Conservation (phyloP, 2,888 invertebrate species). For the Nephrocerus scutellatus region DNA sequence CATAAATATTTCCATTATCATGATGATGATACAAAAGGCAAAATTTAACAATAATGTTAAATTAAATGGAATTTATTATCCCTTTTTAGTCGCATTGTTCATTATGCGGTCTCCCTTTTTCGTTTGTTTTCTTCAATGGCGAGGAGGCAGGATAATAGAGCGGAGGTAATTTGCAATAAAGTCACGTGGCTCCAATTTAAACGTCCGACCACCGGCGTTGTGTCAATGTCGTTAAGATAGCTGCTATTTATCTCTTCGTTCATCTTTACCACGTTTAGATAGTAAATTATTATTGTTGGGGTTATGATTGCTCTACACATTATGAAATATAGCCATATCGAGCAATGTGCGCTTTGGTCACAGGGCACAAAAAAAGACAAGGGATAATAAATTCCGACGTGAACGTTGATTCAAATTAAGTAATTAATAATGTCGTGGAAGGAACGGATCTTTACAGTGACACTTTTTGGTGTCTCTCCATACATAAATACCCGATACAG, state of each 20-base stretch:
- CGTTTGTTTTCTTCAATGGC: not conserved
- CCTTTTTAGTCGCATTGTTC: constrained; percentile 33
- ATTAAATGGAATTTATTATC: constrained; percentile 46
- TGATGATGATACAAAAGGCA: too few relatives aligned
- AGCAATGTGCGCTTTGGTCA: not conserved
- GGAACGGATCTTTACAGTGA: too few relatives aligned
- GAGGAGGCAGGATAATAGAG: constrained; percentile 6
- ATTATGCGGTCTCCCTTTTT: constrained; percentile 15
- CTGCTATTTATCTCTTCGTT: constrained; percentile 10
- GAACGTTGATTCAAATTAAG: constrained; percentile 38
- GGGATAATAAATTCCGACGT: constrained; percentile 11
- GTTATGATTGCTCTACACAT: constrained; percentile 2
- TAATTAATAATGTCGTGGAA: constrained; percentile 33
- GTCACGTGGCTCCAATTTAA: constrained; percentile 48
- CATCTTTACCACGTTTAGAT: constrained; percentile 21
- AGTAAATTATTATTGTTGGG: constrained; percentile 28
- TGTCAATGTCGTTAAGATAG: constrained; percentile 6
- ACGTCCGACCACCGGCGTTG: constrained; percentile 34
- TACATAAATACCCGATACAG: too few relatives aligned
- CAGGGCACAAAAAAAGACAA: constrained; percentile 7
- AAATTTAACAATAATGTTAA: constrained; percentile 33
- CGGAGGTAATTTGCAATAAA: constrained; percentile 37
- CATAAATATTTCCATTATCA: too few relatives aligned
- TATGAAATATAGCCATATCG: not conserved
- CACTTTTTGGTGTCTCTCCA: too few relatives aligned